These are phyloP conservation scores for Scopus umbretta DNA, from an alignment of 2,113 vertebrate species.

Conservation along the genomic window DNA sequence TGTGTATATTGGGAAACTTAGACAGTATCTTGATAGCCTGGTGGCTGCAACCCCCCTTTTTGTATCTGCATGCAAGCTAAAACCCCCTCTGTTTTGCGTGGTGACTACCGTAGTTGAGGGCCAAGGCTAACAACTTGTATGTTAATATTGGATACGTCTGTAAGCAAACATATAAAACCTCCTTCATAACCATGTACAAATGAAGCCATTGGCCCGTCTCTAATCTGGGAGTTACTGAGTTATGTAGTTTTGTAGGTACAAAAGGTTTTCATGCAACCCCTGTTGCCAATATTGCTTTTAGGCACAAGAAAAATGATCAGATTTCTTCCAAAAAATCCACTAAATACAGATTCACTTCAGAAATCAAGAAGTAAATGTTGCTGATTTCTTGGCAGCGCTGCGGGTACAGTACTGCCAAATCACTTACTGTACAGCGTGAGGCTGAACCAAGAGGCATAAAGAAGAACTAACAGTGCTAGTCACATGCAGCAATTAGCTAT, in stretches of 20 bases:
- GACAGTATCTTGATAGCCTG: neutral
- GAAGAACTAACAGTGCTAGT: constrained; percentile 40
- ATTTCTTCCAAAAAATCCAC: neutral
- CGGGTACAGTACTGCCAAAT: neutral
- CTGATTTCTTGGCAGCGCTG: constrained; percentile 35
- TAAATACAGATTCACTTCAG: constrained; percentile 1
- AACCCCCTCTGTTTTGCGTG: neutral
- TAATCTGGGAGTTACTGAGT: neutral
- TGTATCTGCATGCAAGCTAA: neutral
- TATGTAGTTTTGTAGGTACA: neutral
- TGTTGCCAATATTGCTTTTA: neutral
- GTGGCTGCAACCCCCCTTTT: neutral
- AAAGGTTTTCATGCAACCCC: neutral
- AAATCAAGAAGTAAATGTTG: constrained; percentile 32
- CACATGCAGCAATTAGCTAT: constrained; percentile 56
- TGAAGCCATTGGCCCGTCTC: neutral
- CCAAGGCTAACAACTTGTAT: neutral
- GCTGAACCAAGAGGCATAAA: constrained; percentile 34
- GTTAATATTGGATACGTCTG: neutral
- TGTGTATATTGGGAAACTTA: neutral
- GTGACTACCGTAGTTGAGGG: neutral
- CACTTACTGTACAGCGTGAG: neutral
- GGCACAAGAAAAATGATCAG: neutral
- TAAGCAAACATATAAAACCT: neutral
- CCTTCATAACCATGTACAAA: neutral